These are phyloP conservation scores for Acropora tenuis DNA, from an alignment of 64 coral and sea anemone genomes.

Conservation along the genomic window DNA sequence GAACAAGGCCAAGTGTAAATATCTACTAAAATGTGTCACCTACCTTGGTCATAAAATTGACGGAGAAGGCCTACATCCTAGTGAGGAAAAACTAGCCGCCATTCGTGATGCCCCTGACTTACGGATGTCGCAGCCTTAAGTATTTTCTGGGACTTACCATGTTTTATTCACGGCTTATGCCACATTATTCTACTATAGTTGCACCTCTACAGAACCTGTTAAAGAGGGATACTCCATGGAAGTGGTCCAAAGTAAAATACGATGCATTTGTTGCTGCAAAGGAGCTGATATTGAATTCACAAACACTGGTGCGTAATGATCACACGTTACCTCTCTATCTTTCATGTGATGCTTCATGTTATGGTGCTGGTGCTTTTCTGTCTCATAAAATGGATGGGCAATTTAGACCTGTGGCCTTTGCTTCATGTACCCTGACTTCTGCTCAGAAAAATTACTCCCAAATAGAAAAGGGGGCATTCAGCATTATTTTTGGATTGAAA, in stretches of 20 bases:
- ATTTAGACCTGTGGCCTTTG: conserved; percentile 33
- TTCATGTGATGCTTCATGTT: conserved; percentile 69
- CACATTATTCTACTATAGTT: conserved; percentile 56
- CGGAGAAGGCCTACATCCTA: conserved; percentile 40
- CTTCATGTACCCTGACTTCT: conserved; percentile 33
- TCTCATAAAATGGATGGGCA: conserved; percentile 63
- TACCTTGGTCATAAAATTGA: conserved; percentile 35
- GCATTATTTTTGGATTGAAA: conserved; percentile 64
- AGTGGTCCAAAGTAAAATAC: conserved; percentile 52
- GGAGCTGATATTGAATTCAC: conserved; percentile 51
- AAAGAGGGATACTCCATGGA: conserved; percentile 11
- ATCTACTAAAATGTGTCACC: conserved; percentile 12
- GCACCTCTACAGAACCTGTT: conserved; percentile 40
- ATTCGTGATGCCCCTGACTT: background rate
- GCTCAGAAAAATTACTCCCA: conserved; percentile 58
- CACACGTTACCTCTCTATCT: conserved; percentile 40
- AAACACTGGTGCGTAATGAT: conserved; percentile 62
- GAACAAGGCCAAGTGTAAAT: conserved; percentile 43
- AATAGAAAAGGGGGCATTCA: conserved; percentile 48
- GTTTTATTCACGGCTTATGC: conserved; percentile 23
- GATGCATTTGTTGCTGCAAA: conserved; percentile 45
- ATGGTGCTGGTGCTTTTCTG: conserved; percentile 67
- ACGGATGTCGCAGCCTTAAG: conserved; percentile 44
- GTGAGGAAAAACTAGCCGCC: conserved; percentile 44
- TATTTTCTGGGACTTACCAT: conserved; percentile 17